Evolutionary conservation across 2,888 invertebrate genomes (phyloP).

Genomic region (Formica aserva): DNA sequence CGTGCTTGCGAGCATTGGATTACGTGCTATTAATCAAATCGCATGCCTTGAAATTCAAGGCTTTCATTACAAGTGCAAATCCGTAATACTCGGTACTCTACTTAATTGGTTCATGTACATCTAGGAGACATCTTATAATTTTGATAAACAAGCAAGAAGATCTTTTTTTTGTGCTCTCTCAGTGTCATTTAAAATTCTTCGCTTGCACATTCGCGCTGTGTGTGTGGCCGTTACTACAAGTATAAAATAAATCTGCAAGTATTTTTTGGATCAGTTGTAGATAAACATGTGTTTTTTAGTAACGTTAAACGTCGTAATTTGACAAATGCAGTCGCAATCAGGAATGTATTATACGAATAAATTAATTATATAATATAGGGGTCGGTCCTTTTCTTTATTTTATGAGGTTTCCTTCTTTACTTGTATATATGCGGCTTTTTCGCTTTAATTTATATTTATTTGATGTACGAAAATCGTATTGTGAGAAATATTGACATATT

Average conservation of each 20-base stretch:
- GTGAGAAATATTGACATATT: not conserved
- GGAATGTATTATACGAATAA: not conserved
- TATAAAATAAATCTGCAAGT: not conserved
- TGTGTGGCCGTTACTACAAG: slow-evolving; percentile 2
- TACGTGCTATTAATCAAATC: slow-evolving; percentile 43
- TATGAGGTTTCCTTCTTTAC: not conserved
- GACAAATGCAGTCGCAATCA: slow-evolving; percentile 38
- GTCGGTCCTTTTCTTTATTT: not conserved
- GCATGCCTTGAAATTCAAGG: slow-evolving; percentile 26
- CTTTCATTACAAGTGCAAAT: slow-evolving; percentile 44
- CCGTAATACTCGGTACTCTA: slow-evolving; percentile 27
- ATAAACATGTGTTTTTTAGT: slow-evolving; percentile 34
- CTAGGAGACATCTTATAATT: slow-evolving; percentile 2
- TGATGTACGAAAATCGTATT: not conserved
- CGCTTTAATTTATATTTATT: not conserved
- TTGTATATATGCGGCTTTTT: not conserved
- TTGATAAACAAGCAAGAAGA: slow-evolving; percentile 14
- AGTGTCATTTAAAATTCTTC: slow-evolving; percentile 20
- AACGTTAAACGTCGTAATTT: slow-evolving; percentile 1
- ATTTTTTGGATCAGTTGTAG: not conserved
- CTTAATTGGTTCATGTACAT: slow-evolving; percentile 33
- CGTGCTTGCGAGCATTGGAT: slow-evolving; percentile 44
- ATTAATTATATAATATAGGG: not conserved
- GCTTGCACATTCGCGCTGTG: not conserved
- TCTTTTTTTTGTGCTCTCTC: not conserved